phyloP scores from a whole-genome alignment of 2,888 invertebrate genomes.

The Bhutanitis thaidina region DNA sequence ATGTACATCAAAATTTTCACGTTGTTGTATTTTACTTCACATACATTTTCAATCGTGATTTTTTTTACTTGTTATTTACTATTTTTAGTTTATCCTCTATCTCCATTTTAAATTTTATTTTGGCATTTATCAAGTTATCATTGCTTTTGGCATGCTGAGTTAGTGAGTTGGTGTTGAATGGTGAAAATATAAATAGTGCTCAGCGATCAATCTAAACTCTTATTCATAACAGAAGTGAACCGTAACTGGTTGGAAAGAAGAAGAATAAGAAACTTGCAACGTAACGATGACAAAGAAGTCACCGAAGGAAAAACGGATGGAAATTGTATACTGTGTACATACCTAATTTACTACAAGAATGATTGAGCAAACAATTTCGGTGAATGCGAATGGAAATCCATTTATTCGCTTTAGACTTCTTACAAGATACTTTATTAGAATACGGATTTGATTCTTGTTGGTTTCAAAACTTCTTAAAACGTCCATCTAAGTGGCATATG shows the following conservation, averaged over 20 bases:
- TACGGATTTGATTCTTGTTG: slow-evolving; percentile 6
- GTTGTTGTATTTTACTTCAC: too few relatives aligned
- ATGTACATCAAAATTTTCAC: too few relatives aligned
- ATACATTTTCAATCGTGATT: too few relatives aligned
- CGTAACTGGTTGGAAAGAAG: background rate
- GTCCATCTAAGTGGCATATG: background rate
- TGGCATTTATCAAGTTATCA: too few relatives aligned
- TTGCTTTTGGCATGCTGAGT: too few relatives aligned
- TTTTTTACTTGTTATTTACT: too few relatives aligned
- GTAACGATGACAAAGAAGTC: slow-evolving; percentile 6
- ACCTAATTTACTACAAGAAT: slow-evolving; percentile 11
- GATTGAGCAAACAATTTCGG: slow-evolving; percentile 10
- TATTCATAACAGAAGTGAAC: background rate
- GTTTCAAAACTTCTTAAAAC: background rate
- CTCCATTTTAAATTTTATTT: too few relatives aligned
- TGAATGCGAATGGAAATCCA: slow-evolving; percentile 8
- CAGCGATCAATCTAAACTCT: background rate
- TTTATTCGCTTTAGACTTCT: slow-evolving; percentile 11
- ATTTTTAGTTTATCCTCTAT: too few relatives aligned
- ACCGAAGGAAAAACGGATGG: slow-evolving; percentile 2
- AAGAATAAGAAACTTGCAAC: background rate
- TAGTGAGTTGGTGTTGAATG: too few relatives aligned
- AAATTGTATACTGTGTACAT: slow-evolving; percentile 8
- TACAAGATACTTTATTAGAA: slow-evolving; percentile 9
- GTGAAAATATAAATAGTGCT: background rate